These are phyloP conservation scores for Hestina assimilis DNA, from an alignment of 1,140 invertebrate species.

Conservation along the genomic window DNA sequence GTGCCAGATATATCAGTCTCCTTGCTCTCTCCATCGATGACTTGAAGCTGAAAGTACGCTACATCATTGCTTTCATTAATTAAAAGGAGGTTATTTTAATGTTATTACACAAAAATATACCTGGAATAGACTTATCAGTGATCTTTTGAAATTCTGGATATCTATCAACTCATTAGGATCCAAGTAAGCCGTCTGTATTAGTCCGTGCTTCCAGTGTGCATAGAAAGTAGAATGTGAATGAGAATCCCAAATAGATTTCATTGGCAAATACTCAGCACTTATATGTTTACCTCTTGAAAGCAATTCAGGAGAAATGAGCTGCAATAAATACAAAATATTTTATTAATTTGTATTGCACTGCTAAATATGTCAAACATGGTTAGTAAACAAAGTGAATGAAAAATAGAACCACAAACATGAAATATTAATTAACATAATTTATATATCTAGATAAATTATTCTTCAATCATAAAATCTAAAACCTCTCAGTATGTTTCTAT, in stretches of 20 bases:
- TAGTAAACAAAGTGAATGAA: no score
- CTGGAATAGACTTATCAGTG: conserved; percentile 61
- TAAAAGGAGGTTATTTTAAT: background rate
- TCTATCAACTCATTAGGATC: conserved; percentile 41
- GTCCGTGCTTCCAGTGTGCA: conserved; percentile 46
- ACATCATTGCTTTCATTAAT: background rate
- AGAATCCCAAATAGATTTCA: conserved; percentile 43
- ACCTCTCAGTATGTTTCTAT: no score
- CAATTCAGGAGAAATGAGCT: conserved; percentile 45
- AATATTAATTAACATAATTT: no score
- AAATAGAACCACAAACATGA: no score
- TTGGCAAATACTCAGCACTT: conserved; percentile 43
- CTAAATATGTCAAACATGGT: no score
- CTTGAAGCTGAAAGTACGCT: conserved; percentile 44
- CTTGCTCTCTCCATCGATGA: conserved; percentile 43
- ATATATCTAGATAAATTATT: no score
- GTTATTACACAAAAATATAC: conserved; percentile 22
- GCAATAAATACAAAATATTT: conserved; percentile 26
- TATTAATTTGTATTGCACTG: no score
- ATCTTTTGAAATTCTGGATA: conserved; percentile 53
- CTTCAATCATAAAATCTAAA: no score
- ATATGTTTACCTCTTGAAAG: conserved; percentile 37
- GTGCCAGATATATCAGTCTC: conserved; percentile 56
- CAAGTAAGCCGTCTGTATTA: conserved; percentile 37
- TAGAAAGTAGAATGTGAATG: conserved; percentile 40